Base-by-base conservation (phyloP, 2,888 invertebrate genomes). In the Temnothorax ravouxi region DNA sequence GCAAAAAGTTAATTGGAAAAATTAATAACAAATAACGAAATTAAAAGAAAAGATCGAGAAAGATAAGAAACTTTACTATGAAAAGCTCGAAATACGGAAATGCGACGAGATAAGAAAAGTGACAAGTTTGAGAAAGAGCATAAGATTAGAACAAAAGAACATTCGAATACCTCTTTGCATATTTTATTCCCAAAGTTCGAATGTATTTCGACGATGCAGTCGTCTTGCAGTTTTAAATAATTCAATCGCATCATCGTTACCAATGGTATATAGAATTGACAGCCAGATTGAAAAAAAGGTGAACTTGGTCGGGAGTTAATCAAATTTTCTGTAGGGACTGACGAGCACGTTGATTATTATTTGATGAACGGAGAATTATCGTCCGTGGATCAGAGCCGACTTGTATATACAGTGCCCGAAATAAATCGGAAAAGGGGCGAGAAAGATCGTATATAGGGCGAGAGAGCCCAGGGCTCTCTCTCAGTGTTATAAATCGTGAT, bases 401-500 rank as follows among this genome's bases (percentile, higher is more conserved):
- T 41, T 64, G 29, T 77, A 41, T 77, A 67, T 66, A 67, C 50
- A 25, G 71, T 29, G 18, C n/a, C 11, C 25, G 56, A 18, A 80
- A 69, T 71, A 71, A 79, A 59, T 79, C 71, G 47, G 11, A 15
- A 59, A 69, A 69, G 47, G 18, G 3, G 18, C 52, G 54, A 66
- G 41, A 56, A 61, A 62, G 61, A 18, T 25, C 56, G 52, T 61
- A 21, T n/a, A n/a, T n/a, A n/a, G 75, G 56, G 29, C 18, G 66
- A 62, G 59, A 44, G 21, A 38, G 13, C 56, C 34, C 76, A 21
- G 29, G 52, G 38, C 21, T 38, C 50, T 71, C 59, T 71, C 18
- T 8, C 59, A 11, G 72, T 41, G 59, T 79, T 79, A 71, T 80
- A 82, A 76, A 82, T 83, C 66, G 79, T 83, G 83, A 83, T 83